These are phyloP conservation scores for Mionectes olivaceus DNA, from an alignment of 2,797 vertebrate species.

Conservation along the genomic window DNA sequence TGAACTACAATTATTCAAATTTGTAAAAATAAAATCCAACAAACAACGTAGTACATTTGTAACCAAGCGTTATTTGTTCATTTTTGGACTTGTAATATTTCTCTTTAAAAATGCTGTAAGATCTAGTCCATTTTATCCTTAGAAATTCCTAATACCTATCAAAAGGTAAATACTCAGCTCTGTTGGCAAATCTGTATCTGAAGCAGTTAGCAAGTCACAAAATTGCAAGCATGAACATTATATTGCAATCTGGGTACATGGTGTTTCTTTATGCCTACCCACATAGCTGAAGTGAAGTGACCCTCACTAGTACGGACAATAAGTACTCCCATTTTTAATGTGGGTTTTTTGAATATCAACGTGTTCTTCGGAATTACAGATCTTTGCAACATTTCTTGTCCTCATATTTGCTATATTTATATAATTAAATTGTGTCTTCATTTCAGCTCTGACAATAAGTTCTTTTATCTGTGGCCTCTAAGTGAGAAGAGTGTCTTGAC, in stretches of 20 bases:
- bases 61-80: background rate
- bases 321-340: background rate
- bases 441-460: background rate
- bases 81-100: background rate
- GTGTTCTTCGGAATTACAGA: background rate
- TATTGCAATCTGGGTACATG: background rate
- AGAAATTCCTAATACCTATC: background rate
- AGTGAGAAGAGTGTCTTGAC: background rate
- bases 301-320: fast-evolving
- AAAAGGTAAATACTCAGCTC: background rate
- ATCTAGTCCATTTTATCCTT: background rate
- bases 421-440: background rate
- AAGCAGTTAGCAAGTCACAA: background rate
- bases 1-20: background rate
- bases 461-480: background rate
- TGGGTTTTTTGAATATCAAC: background rate
- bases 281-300: background rate
- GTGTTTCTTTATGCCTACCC: background rate
- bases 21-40: no score
- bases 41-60: background rate
- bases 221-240: background rate
- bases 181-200: background rate
- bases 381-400: background rate
- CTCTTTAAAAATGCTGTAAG: background rate
- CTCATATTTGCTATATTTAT: background rate